Evolutionary conservation across 2,888 invertebrate genomes (phyloP).

Genomic region (Platycnemis pennipes): DNA sequence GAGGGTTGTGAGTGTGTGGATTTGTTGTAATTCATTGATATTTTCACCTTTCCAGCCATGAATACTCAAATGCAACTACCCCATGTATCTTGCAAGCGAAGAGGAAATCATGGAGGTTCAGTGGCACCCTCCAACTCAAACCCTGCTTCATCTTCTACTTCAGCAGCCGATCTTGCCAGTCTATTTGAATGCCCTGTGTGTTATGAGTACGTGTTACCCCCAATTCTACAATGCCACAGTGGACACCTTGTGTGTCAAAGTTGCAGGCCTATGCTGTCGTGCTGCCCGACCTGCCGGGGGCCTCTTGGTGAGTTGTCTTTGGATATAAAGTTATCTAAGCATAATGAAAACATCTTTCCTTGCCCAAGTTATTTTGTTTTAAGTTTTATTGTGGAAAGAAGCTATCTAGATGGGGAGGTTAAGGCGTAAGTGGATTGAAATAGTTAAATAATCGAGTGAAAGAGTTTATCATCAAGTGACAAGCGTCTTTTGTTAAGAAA

Average conservation of each 20-base stretch:
- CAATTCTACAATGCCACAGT: constrained; percentile 98
- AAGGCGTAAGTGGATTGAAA: too few relatives aligned
- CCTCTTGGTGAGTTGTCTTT: constrained; percentile 85
- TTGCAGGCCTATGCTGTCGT: constrained; percentile 97
- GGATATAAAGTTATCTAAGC: too few relatives aligned
- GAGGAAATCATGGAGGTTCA: constrained; percentile 44
- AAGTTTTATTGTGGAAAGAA: too few relatives aligned
- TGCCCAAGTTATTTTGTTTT: too few relatives aligned
- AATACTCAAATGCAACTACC: constrained; percentile 37
- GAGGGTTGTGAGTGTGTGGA: neutral
- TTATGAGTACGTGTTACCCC: constrained; percentile 99
- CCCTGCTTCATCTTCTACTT: constrained; percentile 82
- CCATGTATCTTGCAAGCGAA: constrained; percentile 41
- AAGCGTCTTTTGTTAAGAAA: too few relatives aligned
- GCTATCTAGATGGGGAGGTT: too few relatives aligned
- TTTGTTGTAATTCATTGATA: neutral
- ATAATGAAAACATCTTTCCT: too few relatives aligned
- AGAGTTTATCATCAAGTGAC: too few relatives aligned
- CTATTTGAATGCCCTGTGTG: constrained; percentile 98
- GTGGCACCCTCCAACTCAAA: neutral
- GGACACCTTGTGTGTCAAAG: constrained; percentile 99
- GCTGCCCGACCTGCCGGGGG: constrained; percentile 99
- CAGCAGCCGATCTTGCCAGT: constrained; percentile 93
- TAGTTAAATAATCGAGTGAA: too few relatives aligned
- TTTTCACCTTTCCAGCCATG: constrained; percentile 11